Evolutionary conservation across 2,888 invertebrate genomes (phyloP).

Genomic region (Acanthosepion lycidas): DNA sequence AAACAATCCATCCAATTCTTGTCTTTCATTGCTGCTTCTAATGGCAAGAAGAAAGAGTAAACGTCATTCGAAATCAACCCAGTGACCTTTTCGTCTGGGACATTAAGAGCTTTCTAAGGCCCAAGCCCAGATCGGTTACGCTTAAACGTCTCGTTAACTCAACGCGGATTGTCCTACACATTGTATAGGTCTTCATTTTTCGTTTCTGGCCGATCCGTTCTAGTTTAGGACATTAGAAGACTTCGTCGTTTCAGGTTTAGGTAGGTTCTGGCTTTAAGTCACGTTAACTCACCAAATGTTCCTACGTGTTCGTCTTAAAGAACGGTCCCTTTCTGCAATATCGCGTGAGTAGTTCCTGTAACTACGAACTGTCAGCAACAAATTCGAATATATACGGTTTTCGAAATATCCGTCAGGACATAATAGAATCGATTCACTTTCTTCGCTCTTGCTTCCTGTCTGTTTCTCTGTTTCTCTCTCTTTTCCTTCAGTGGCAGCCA

Average conservation of each 20-base stretch:
- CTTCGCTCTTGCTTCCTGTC: not conserved
- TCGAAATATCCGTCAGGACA: not conserved
- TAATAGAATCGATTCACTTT: not conserved
- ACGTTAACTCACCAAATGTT: not conserved
- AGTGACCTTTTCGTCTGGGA: constrained; percentile 5
- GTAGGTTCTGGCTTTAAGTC: not conserved
- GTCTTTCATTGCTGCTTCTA: not conserved
- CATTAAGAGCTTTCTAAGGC: not conserved
- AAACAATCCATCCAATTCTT: not conserved
- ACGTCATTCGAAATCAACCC: not conserved
- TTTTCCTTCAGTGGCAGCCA: not conserved
- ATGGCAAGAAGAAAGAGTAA: not conserved
- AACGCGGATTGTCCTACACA: not conserved
- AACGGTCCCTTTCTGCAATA: not conserved
- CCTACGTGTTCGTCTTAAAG: not conserved
- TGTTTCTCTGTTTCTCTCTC: not conserved
- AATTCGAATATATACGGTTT: not conserved
- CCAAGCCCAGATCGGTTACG: not conserved
- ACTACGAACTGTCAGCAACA: not conserved
- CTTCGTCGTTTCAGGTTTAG: not conserved
- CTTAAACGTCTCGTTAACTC: not conserved
- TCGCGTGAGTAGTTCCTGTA: not conserved
- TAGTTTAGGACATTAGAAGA: not conserved
- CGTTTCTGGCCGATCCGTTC: not conserved
- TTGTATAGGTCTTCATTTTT: not conserved